Evolutionary conservation across 2,888 invertebrate species (phyloP), one percentile per base, ranked within the genome.

Genomic region (Stenichneumon culpator): DNA sequence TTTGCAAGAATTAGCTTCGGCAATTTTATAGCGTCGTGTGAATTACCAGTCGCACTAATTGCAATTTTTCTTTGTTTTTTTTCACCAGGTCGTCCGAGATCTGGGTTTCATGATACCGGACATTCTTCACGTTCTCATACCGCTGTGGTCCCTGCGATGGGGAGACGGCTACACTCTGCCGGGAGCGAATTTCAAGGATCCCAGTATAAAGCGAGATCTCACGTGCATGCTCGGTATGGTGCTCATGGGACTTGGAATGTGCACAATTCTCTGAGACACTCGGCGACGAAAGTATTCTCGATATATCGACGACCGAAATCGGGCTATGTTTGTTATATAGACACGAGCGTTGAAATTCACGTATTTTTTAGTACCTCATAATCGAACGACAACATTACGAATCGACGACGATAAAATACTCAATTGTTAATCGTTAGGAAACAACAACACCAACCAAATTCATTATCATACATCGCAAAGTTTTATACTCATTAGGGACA

Each of bases 41-140:
- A 47, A 54, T 28, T 69, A 36, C 14, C 63, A 83, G 70, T 68
- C 22, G 28, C 52, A 65, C 52, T 57, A 25, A 72, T 81, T 69
- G 60, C 82, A 75, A 68, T 68, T n/a, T 83, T 69, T n/a, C 54
- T 1, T 22, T 52, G 25, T 11, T 50, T 74, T 22, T 47, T 82
- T 6, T 67, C 89, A 87, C 57, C 90, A 95, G 95, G 94, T 95
- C 73, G 94, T 96, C 73, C 95, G 96, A 14, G 96, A 97, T 92
- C 93, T 96, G 86, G 95, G 95, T 47, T 96, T 96, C 88, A 96
- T 96, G 96, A 94, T 96, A 81, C 96, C 96, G 36, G 96, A 96
- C 89, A 92, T 96, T 67, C 93, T 96, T 50, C 96, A 96, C 90
- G 94, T 97, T 36, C 87, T 95, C 22, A 94, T 97, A 84, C 96